Base-by-base conservation (phyloP, 2,888 invertebrate genomes). In the Cosmia trapezina region DNA sequence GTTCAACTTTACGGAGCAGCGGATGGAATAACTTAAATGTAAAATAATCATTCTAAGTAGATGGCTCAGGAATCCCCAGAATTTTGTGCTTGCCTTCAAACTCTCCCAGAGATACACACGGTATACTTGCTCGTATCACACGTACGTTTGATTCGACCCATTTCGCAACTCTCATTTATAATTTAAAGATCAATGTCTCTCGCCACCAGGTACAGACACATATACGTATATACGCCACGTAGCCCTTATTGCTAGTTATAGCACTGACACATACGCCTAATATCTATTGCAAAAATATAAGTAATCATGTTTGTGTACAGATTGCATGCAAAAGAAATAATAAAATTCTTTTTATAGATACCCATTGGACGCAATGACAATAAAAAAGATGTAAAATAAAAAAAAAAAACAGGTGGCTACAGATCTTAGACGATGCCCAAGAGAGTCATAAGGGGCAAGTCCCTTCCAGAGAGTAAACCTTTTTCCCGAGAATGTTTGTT, bases 331-430 rank as follows among this genome's bases (percentile, higher is more conserved):
- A 57, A 69, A 54, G 45, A 62, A 72, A 70, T 56, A 70, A 62
- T 41, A 69, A 65, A 28, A 70, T 70, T 67, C 79, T 78, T 83
- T 85, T 83, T 75, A 80, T 79, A 70, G 67, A 76, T 65, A 75
- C 80, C 77, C 70, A 71, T 82, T 69, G 81, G 83, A 84, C 83
- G 87, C 87, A 89, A 88, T 88, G 87, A 86, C 87, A 87, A 89
- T 91, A 91, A 91, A 92, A 90, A 83, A 84, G 83, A 89, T 85
- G 87, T 81, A 86, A 88, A 88, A 70, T 63, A 68, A 90, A 91
- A 89, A 88, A 70, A 74, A 68, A 90, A 91, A 89, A 89, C 90
- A 91, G 91, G 92, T 91, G 89, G 89, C 86, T 90, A 86, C 88
- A 89, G 85, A 88, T 86, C 85, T 87, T 76, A 82, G 83, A 90